These are phyloP conservation scores for Aphis craccivora DNA, from an alignment of 1,140 invertebrate genomes.

Conservation along the genomic window DNA sequence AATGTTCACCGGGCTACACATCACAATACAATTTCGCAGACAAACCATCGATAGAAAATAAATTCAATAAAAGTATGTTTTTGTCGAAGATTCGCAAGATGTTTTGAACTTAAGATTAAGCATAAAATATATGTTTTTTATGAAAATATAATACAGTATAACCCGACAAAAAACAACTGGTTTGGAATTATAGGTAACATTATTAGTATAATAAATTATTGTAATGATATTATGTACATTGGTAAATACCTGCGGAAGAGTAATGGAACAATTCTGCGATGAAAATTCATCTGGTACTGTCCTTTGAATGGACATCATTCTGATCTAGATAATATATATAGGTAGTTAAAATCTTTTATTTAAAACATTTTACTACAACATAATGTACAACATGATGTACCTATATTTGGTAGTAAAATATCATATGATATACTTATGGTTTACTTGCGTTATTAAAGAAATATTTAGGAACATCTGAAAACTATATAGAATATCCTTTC, in stretches of 20 bases:
- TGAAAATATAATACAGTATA: too few species aligned
- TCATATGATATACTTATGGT: background rate
- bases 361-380: background rate
- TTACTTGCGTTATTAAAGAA: background rate
- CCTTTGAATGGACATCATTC: background rate
- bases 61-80: background rate
- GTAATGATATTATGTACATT: background rate
- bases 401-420: background rate
- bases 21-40: background rate
- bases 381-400: too few species aligned
- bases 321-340: background rate
- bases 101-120: background rate
- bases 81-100: background rate
- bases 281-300: background rate
- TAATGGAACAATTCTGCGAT: background rate
- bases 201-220: background rate
- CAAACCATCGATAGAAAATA: background rate
- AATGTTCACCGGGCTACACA: background rate
- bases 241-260: background rate
- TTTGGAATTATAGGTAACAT: background rate
- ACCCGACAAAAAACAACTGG: background rate
- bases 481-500: background rate
- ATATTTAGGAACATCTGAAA: background rate
- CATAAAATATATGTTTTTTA: background rate
- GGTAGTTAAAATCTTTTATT: background rate